Evolutionary conservation across 2,113 vertebrate genomes (phyloP).

Genomic region (Actinemys pallida): DNA sequence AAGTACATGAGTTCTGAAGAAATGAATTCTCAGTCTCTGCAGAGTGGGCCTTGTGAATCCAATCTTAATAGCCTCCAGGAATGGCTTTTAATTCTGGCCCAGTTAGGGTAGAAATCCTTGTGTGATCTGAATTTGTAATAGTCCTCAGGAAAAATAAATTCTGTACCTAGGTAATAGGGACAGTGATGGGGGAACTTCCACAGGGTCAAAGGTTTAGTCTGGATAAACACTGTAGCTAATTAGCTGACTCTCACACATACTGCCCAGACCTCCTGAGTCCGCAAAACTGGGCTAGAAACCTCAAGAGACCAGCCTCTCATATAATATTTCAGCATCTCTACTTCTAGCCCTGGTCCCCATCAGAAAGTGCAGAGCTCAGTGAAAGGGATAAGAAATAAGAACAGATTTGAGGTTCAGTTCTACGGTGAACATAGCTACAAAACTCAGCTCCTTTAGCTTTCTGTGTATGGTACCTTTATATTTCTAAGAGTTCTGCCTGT

Average conservation of each 20-base stretch:
- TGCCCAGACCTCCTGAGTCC: slow-evolving; percentile 13
- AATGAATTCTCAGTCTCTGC: not conserved
- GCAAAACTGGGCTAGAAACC: not conserved
- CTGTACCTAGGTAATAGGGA: accelerated
- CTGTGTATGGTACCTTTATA: not conserved
- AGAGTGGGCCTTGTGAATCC: not conserved
- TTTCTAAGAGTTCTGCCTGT: not conserved
- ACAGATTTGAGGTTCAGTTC: not conserved
- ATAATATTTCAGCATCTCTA: not conserved
- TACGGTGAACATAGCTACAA: not conserved
- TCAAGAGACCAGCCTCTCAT: not conserved
- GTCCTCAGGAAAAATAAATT: slow-evolving; percentile 7
- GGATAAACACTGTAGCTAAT: slow-evolving; percentile 51
- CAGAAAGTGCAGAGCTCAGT: not conserved
- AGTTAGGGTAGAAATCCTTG: not conserved
- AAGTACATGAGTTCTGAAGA: not conserved
- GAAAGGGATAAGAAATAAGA: not conserved
- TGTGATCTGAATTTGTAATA: slow-evolving; percentile 14
- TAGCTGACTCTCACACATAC: slow-evolving; percentile 12
- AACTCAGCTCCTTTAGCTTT: not conserved
- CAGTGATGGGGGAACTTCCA: not conserved
- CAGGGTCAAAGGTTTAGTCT: not conserved
- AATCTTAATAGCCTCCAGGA: not conserved
- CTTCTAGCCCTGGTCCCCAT: not conserved
- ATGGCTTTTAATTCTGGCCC: not conserved